Evolutionary conservation across 2,888 invertebrate species (phyloP).

Genomic region (Zygothrica quintamaculata): DNA sequence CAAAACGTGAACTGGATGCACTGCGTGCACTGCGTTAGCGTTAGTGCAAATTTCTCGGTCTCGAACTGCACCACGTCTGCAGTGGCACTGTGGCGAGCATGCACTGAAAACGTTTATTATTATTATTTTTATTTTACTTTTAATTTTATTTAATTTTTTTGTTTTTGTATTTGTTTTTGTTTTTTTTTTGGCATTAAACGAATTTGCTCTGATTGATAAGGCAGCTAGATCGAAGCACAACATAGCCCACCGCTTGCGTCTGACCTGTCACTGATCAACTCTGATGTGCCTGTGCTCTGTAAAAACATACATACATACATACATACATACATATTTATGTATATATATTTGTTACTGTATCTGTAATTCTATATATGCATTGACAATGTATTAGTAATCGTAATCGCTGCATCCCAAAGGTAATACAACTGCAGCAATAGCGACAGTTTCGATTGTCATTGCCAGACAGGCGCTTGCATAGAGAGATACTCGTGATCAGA

Average conservation of each 20-base stretch:
- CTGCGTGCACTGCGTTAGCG: constrained; percentile 12
- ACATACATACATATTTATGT: constrained; percentile 25
- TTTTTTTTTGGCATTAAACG: constrained; percentile 74
- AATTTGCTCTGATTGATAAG: constrained; percentile 72
- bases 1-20: neutral
- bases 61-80: constrained; percentile 68
- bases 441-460: constrained; percentile 22
- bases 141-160: too few species aligned
- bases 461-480: constrained; percentile 62
- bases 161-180: too few species aligned
- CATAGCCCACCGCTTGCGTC: constrained; percentile 60
- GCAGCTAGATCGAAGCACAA: constrained; percentile 64
- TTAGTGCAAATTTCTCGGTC: constrained; percentile 21
- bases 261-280: constrained; percentile 49
- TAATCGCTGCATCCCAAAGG: constrained; percentile 67
- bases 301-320: constrained; percentile 23
- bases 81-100: constrained; percentile 64
- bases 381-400: constrained; percentile 30
- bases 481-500: constrained; percentile 68
- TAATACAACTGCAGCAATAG: constrained; percentile 53
- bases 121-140: constrained; percentile 33
- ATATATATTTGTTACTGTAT: constrained; percentile 13
- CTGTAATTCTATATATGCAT: constrained; percentile 19
- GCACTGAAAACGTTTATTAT: constrained; percentile 64
- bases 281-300: constrained; percentile 29